These are phyloP conservation scores for Chascanopsetta lugubris DNA, from an alignment of 2,113 vertebrate genomes.

Conservation along the genomic window DNA sequence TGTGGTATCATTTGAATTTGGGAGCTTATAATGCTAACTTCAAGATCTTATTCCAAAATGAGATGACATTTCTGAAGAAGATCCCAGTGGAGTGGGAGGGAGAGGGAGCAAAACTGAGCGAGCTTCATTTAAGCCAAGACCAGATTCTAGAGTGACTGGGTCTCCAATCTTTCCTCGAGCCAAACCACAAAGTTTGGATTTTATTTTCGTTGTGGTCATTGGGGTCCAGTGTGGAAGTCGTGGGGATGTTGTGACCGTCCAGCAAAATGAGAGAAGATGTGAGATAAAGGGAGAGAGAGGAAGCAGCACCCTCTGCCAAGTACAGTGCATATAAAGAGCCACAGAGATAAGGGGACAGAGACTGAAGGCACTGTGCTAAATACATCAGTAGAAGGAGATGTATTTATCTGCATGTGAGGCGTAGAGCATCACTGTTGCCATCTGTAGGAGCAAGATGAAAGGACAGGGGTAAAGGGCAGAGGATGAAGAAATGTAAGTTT, in stretches of 20 bases:
- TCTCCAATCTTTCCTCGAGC: slow-evolving; percentile 4
- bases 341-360: slow-evolving; percentile 46
- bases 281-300: slow-evolving; percentile 65
- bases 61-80: slow-evolving; percentile 27
- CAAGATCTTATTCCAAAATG: slow-evolving; percentile 9
- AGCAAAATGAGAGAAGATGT: slow-evolving; percentile 77
- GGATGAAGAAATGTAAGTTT: slow-evolving; percentile 27
- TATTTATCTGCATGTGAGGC: slow-evolving; percentile 74
- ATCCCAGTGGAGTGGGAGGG: slow-evolving; percentile 64
- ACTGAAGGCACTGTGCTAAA: slow-evolving; percentile 68
- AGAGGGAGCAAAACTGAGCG: slow-evolving; percentile 25
- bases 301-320: slow-evolving; percentile 75
- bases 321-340: slow-evolving; percentile 61
- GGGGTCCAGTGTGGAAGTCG: slow-evolving; percentile 83
- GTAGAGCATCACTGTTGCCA: slow-evolving; percentile 60
- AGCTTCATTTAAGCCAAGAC: background rate
- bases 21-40: background rate
- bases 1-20: background rate
- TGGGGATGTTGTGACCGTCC: slow-evolving; percentile 80
- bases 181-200: slow-evolving; percentile 17
- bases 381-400: slow-evolving; percentile 76
- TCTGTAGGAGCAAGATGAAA: slow-evolving; percentile 67
- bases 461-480: slow-evolving; percentile 25
- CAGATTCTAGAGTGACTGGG: background rate
- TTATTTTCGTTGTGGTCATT: slow-evolving; percentile 41